Base-by-base conservation (phyloP, 2,888 invertebrate genomes). In the Nemurella pictetii region DNA sequence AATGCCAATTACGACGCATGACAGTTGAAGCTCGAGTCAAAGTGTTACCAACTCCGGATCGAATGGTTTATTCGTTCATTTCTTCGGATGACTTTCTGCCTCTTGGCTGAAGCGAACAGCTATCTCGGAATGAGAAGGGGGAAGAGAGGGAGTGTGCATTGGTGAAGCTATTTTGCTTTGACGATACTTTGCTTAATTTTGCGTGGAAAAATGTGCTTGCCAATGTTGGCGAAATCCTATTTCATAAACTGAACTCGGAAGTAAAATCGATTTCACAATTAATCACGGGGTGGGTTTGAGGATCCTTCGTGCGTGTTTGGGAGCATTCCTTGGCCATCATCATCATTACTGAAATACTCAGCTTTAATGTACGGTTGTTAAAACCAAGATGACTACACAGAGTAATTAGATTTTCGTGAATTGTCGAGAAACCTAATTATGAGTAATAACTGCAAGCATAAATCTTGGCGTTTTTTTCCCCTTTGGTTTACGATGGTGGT, bases 381-480 rank as follows among this genome's bases (percentile, higher is more conserved):
- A 55, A 55, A 55, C 55, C 55, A 20, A 55, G 55, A 55, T 55
- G 55, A 55, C 55, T 12, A 55, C 55, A 12, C 55, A 3, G 55
- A 55, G 55, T 55, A 55, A 55, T 55, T 55, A 75, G 75, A 27
- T 75, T 75, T 75, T 75, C 28, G 28, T 75, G 75, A 9, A 75
- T 75, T 75, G 26, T 27, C 75, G 26, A 75, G 75, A 27, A 75
- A 28, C 26, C 75, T 26, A 27, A 75, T 75, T 27, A 27, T 75
- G 75, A 75, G 75, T 27, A 75, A 75, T 75, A 75, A 75, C 26
- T 3, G 26, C 26, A 25, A 27, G 75, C 75, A 75, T 55, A 55
- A 55, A 55, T 55, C 55, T 55, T 55, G 1, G 55, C 55, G 20
- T 12, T 55, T 55, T 55, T 55, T 55, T 3, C 55, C 55, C 55